Conservation (phyloP, 2,797 vertebrate species). For the Thalassophryne amazonica region DNA sequence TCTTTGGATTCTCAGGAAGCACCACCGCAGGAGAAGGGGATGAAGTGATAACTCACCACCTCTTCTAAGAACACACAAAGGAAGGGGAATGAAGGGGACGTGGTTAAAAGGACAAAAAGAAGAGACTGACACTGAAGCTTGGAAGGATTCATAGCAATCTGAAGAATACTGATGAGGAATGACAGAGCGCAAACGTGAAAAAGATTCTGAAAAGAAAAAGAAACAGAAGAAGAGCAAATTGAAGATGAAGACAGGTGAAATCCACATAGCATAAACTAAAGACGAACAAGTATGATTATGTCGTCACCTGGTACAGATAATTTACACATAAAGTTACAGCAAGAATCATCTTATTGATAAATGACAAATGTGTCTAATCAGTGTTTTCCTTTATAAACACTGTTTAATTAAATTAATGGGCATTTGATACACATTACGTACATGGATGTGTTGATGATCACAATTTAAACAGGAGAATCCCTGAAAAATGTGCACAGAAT, state of each 20-base stretch:
- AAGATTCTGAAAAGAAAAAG: neutral
- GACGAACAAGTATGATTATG: no score
- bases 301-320: no score
- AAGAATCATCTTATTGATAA: constrained; percentile 27
- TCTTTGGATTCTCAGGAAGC: constrained; percentile 53
- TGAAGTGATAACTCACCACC: constrained; percentile 32
- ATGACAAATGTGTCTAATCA: constrained; percentile 19
- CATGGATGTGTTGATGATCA: constrained; percentile 36
- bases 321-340: no score
- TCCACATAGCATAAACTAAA: no score
- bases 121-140: constrained; percentile 26
- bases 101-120: constrained; percentile 9
- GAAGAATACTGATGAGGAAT: constrained; percentile 24
- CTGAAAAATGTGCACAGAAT: constrained; percentile 48
- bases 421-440: constrained; percentile 65
- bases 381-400: constrained; percentile 34
- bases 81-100: constrained; percentile 1
- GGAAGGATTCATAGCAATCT: constrained; percentile 16
- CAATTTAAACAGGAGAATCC: constrained; percentile 64
- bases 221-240: neutral
- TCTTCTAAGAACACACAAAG: constrained; percentile 41
- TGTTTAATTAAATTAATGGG: constrained; percentile 62
- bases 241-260: neutral
- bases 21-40: constrained; percentile 39
- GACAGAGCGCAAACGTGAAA: constrained; percentile 1